Evolutionary conservation across 1,140 invertebrate species (phyloP).

Genomic region (Drosophila santomea): DNA sequence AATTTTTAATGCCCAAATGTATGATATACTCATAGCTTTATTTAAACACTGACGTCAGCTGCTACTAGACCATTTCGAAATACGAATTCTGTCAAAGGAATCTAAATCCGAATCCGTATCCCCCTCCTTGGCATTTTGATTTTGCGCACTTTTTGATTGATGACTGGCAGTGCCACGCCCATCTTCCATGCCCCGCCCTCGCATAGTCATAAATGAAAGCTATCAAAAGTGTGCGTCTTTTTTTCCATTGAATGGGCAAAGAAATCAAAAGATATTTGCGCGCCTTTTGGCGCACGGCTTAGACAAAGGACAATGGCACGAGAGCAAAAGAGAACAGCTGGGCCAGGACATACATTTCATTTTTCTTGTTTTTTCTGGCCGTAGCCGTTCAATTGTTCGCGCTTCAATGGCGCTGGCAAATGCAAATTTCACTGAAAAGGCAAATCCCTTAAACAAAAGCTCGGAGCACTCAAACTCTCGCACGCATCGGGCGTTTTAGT

Average conservation of each 20-base stretch:
- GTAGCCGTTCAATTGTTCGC: slow-evolving; percentile 66
- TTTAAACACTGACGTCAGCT: neutral
- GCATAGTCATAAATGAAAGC: slow-evolving; percentile 77
- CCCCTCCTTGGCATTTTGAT: slow-evolving; percentile 70
- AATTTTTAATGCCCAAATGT: no score
- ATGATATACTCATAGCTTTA: no score
- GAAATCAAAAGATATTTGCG: slow-evolving; percentile 79
- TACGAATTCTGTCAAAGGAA: slow-evolving; percentile 24
- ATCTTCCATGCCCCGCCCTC: neutral
- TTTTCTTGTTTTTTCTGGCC: neutral
- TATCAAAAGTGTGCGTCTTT: slow-evolving; percentile 74
- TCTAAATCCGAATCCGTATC: slow-evolving; percentile 4
- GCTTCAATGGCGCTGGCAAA: slow-evolving; percentile 67
- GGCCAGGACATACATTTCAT: slow-evolving; percentile 37
- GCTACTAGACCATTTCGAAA: neutral
- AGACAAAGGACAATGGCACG: slow-evolving; percentile 65
- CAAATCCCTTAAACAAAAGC: slow-evolving; percentile 70
- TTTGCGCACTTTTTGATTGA: slow-evolving; percentile 82
- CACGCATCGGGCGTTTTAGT: slow-evolving; percentile 68
- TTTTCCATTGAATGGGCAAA: slow-evolving; percentile 51
- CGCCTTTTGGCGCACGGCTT: slow-evolving; percentile 75
- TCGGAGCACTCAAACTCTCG: slow-evolving; percentile 25
- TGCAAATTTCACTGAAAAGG: slow-evolving; percentile 70
- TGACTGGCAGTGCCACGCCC: slow-evolving; percentile 57
- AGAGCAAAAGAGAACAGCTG: slow-evolving; percentile 76